phyloP scores from a whole-genome alignment of 2,797 vertebrate species.

The Micrastur ruficollis region DNA sequence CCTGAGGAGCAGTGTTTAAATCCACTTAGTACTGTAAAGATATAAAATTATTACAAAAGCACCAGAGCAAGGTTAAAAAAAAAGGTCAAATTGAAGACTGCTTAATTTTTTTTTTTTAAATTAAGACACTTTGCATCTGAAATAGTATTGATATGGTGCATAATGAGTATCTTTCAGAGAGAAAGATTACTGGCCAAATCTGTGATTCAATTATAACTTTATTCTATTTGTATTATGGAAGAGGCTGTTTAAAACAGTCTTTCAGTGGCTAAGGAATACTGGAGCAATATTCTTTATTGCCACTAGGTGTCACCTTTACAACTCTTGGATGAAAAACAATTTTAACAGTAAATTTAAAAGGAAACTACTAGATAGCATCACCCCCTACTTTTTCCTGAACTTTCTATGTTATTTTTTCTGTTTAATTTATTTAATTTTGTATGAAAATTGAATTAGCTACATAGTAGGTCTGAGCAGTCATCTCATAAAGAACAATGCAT shows the following conservation, averaged over 20 bases:
- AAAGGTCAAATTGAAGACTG: not conserved
- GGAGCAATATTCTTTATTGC: not conserved
- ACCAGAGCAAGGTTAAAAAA: not conserved
- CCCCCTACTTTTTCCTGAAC: not conserved
- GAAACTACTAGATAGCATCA: not conserved
- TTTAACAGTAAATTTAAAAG: not conserved
- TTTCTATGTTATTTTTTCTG: not conserved
- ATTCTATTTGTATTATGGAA: not conserved
- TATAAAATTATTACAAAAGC: not conserved
- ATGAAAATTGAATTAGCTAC: not conserved
- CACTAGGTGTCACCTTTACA: conserved; percentile 60
- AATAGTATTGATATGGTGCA: not conserved
- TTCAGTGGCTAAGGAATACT: not conserved
- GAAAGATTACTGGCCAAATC: not conserved
- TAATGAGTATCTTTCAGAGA: not conserved
- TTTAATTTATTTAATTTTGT: not conserved
- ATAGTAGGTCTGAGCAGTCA: not conserved
- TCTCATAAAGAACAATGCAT: not conserved
- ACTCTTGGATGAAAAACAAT: not conserved
- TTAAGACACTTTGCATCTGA: not conserved
- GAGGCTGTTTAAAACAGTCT: not conserved
- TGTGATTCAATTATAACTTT: not conserved
- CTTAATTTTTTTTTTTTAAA: not conserved
- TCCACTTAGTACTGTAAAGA: not conserved
- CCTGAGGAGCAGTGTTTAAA: not conserved